Conservation (phyloP, 1,140 invertebrate genomes). For the Plectrocnemia conspersa region DNA sequence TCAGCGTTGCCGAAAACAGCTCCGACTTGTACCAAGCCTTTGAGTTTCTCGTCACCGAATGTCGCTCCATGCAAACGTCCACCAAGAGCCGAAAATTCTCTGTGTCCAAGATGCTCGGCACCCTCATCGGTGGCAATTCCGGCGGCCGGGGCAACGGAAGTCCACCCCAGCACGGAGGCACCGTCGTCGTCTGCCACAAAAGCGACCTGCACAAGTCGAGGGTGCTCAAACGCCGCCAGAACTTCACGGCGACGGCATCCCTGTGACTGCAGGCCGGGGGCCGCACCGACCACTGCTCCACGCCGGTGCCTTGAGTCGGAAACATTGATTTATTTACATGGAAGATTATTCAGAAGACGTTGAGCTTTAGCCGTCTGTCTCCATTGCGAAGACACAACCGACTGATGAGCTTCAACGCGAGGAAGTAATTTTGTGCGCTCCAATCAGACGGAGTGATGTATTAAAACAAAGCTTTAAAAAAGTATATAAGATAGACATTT, state of each 20-base stretch:
- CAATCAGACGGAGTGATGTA: too few relatives aligned
- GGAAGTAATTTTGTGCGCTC: background rate
- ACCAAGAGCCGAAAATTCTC: slow-evolving; percentile 65
- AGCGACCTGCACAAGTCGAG: slow-evolving; percentile 54
- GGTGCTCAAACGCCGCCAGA: slow-evolving; percentile 52
- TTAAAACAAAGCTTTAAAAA: too few relatives aligned
- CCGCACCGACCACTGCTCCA: slow-evolving; percentile 28
- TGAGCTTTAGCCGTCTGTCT: background rate
- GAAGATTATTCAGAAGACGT: background rate
- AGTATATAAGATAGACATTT: too few relatives aligned
- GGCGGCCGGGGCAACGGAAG: slow-evolving; percentile 41
- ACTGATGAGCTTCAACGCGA: background rate
- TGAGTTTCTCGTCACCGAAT: slow-evolving; percentile 62
- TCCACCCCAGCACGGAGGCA: slow-evolving; percentile 46
- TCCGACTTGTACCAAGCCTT: slow-evolving; percentile 64
- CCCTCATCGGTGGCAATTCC: slow-evolving; percentile 56
- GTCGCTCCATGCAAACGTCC: slow-evolving; percentile 51
- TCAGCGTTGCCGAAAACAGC: slow-evolving; percentile 73
- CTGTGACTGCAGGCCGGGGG: slow-evolving; percentile 50
- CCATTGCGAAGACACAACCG: background rate
- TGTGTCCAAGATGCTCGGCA: slow-evolving; percentile 75
- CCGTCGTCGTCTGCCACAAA: slow-evolving; percentile 55
- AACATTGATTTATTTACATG: slow-evolving; percentile 7
- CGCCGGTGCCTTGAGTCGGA: slow-evolving; percentile 29
- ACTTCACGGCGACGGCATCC: slow-evolving; percentile 53